These are phyloP conservation scores for Papilio protenor DNA, from an alignment of 2,888 invertebrate genomes.

Conservation along the genomic window DNA sequence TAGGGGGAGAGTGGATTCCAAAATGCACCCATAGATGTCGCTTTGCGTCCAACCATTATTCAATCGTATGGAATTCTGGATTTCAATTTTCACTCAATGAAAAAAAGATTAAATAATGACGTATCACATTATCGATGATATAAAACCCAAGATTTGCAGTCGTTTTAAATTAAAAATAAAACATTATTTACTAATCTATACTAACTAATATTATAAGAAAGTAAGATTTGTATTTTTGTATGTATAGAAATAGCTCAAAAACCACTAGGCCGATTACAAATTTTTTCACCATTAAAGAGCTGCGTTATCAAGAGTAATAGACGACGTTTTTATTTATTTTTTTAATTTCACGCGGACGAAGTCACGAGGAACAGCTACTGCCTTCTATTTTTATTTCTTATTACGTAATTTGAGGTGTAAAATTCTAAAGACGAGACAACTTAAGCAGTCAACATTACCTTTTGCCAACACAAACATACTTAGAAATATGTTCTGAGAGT, in stretches of 20 bases:
- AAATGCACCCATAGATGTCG: background rate
- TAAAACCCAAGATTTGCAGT: background rate
- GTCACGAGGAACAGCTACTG: no score
- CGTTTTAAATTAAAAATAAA: background rate
- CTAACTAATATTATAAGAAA: no score
- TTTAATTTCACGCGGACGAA: no score
- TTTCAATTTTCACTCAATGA: background rate
- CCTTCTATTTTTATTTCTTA: background rate
- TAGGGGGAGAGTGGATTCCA: conserved; percentile 19
- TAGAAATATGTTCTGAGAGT: conserved; percentile 12
- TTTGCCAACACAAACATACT: conserved; percentile 14
- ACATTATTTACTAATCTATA: background rate
- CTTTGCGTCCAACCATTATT: background rate
- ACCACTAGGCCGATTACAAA: no score
- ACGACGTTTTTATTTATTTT: no score
- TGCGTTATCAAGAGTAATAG: no score
- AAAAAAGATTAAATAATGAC: background rate
- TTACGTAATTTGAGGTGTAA: background rate
- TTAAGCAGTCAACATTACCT: background rate
- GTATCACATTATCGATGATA: background rate
- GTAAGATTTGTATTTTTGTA: no score
- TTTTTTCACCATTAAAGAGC: no score
- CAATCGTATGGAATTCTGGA: no score
- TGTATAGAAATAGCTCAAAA: no score
- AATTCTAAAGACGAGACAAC: conserved; percentile 4